Conservation (phyloP, 2,113 vertebrate genomes). For the Indri indri region DNA sequence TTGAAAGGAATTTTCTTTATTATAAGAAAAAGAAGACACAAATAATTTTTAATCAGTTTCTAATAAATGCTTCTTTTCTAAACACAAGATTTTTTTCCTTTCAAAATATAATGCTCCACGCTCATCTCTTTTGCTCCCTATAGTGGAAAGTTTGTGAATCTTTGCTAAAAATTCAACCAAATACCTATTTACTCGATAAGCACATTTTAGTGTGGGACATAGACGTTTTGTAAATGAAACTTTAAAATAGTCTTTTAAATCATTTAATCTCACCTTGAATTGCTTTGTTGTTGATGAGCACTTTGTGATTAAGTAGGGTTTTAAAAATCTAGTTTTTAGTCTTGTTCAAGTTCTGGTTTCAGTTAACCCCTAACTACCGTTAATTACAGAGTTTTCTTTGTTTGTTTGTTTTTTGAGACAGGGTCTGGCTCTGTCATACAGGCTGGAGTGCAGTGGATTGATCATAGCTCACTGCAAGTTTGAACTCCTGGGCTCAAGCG, state of each 20-base stretch:
- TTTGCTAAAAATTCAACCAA: conserved; percentile 11
- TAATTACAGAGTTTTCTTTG: background rate
- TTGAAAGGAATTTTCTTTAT: background rate
- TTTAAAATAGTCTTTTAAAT: conserved; percentile 28
- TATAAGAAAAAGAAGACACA: background rate
- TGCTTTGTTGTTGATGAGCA: background rate
- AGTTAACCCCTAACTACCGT: background rate
- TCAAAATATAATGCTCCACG: background rate
- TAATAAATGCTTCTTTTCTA: background rate
- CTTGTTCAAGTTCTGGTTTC: background rate
- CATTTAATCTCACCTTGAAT: background rate
- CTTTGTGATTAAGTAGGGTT: background rate
- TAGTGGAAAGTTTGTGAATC: background rate
- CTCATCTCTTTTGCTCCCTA: background rate
- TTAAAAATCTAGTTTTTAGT: background rate
- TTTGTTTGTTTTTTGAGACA: no score
- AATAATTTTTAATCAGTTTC: background rate
- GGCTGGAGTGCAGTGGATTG: no score
- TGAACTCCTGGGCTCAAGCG: no score
- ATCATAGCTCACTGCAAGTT: no score
- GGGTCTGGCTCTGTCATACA: no score
- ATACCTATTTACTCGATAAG: conserved; percentile 1
- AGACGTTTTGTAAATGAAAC: conserved; percentile 22
- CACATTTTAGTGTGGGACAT: background rate
- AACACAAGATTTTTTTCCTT: background rate